Evolutionary conservation across 2,113 vertebrate genomes (phyloP), one percentile per base, ranked within the genome.

Genomic region (Tragelaphus imberbis): DNA sequence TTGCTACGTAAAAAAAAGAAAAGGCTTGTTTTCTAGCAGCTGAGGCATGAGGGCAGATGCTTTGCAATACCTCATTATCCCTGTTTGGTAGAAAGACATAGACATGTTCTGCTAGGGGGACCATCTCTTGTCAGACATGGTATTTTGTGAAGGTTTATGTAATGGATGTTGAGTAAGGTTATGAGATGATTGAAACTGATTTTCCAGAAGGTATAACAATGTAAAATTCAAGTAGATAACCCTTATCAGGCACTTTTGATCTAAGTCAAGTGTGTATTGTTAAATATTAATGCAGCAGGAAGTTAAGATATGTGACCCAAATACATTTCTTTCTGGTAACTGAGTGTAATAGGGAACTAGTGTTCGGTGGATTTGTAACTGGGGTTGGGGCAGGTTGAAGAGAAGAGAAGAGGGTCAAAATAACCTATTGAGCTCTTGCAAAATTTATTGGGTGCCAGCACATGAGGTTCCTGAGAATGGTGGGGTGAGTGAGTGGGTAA

Each of bases 261-360:
- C 80, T 53, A 95, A 98, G 88, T 53, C 88, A 94, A 89, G 84
- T 88, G 58, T 92, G 58, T 68, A 85, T 77, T 97, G 79, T 97
- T 95, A 96, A 97, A 96, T 96, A 92, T 90, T 92, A 97, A 93
- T 91, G 96, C 47, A 63, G 36, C 10, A 88, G 96, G 75, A 94
- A 97, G 84, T 97, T 95, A 84, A 94, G 63, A 84, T 88, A 59
- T 88, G 55, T 96, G 96, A 96, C 95, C 96, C 90, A 98, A 95
- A 92, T 96, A 65, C 36, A 84, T 93, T 92, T 84, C 87, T 93
- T 93, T 97, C 91, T 92, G 68, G 58, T 59, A 85, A 96, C 4
- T 61, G 33, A 84, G 27, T 84, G 0, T 96, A 80, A 44, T 49
- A 49, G 75, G 71, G 55, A 93, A 49, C 44, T 58, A 27, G 51